phyloP scores from a whole-genome alignment of 1,140 invertebrate genomes.

The Venturia canescens region DNA sequence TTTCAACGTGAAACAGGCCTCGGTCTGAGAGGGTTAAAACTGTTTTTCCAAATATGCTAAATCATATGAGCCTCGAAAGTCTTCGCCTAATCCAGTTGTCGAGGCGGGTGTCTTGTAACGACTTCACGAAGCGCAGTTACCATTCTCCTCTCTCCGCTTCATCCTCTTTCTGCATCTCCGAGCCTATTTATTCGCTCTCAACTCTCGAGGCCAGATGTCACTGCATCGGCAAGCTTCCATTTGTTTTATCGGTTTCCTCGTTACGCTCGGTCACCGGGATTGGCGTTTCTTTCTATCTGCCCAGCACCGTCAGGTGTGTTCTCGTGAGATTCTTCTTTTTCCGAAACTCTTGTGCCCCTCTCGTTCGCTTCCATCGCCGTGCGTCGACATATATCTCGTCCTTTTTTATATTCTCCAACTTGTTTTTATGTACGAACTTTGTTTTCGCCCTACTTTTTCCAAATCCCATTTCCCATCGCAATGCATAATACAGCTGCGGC shows the following conservation, averaged over 20 bases:
- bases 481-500: not conserved
- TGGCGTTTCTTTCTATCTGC: slow-evolving; percentile 65
- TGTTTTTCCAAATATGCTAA: not conserved
- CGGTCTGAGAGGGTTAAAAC: no score
- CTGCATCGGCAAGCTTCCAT: slow-evolving; percentile 53
- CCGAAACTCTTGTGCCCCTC: not conserved
- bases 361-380: not conserved
- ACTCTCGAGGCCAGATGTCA: slow-evolving; percentile 59
- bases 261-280: slow-evolving; percentile 69
- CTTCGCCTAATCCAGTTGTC: slow-evolving; percentile 73
- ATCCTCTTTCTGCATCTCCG: slow-evolving; percentile 32
- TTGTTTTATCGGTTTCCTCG: slow-evolving; percentile 68
- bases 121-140: slow-evolving; percentile 22
- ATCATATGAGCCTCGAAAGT: slow-evolving; percentile 68
- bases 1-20: no score
- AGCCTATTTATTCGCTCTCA: slow-evolving; percentile 26
- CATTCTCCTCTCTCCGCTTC: not conserved
- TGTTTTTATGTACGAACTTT: slow-evolving; percentile 18
- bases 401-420: not conserved
- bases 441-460: not conserved
- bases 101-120: slow-evolving; percentile 57
- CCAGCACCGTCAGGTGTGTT: slow-evolving; percentile 45
- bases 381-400: not conserved
- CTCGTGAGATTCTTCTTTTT: slow-evolving; percentile 21
- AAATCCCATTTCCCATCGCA: not conserved